phyloP scores from a whole-genome alignment of 2,113 vertebrate species.

The Campylorhamphus procurvoides region DNA sequence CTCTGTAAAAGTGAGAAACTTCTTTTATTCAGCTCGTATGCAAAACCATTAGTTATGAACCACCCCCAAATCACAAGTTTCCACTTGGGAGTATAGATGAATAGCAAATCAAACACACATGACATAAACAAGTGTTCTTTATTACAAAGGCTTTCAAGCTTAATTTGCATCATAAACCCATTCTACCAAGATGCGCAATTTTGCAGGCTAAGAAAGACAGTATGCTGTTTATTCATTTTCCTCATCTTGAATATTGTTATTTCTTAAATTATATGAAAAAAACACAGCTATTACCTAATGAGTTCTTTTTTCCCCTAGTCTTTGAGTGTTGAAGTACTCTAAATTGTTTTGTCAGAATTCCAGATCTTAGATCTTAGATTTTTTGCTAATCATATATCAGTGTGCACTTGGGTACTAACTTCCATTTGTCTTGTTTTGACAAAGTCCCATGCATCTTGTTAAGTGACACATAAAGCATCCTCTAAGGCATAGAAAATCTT shows the following conservation, averaged over 20 bases:
- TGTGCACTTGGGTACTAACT: not conserved
- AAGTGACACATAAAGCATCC: not conserved
- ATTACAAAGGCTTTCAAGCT: constrained; percentile 40
- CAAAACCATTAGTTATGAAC: constrained; percentile 35
- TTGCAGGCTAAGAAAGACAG: not conserved
- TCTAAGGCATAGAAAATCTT: not conserved
- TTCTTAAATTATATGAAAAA: constrained; percentile 1
- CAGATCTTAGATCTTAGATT: not conserved
- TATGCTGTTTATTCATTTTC: not conserved
- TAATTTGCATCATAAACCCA: constrained; percentile 17
- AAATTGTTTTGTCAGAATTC: not conserved
- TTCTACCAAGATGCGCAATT: not conserved
- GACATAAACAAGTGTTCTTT: constrained; percentile 53
- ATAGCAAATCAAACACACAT: constrained; percentile 69
- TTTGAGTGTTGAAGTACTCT: not conserved
- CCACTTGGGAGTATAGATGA: constrained; percentile 32
- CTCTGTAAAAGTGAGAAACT: not conserved
- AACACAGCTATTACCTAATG: not conserved
- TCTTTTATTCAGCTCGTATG: constrained; percentile 41
- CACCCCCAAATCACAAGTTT: constrained; percentile 47
- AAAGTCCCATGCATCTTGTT: not conserved
- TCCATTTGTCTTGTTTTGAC: not conserved
- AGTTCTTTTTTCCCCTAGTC: not conserved
- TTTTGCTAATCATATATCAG: not conserved
- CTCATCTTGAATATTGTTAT: not conserved